Evolutionary conservation across 2,797 vertebrate species (phyloP), one percentile per base, ranked within the genome.

Genomic region (Acipenser oxyrinchus): DNA sequence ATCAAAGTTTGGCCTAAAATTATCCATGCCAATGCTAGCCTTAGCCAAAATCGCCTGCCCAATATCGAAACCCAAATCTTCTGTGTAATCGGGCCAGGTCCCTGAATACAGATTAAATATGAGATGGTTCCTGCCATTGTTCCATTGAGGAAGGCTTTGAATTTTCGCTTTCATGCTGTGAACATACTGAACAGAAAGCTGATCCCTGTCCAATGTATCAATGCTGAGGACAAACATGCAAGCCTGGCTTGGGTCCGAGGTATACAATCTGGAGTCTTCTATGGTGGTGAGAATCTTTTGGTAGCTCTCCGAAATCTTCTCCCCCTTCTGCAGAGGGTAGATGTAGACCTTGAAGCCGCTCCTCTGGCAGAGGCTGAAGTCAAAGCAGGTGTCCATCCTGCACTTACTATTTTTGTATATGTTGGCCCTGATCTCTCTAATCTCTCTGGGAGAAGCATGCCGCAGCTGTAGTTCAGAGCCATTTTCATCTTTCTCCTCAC

Each of bases 71-170:
- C 89, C 89, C 78, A 92, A 73, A 12, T 92, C 90, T 76, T 91
- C 88, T 0, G 86, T 86, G 80, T 92, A 92, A 77, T 91, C 88
- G 1, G 90, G 90, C 90, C 90, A 92, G 5, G 87, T 90, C 12
- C 90, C 90, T 0, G 89, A 91, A 78, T 92, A 92, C 37, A 92
- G 84, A 78, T 92, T 92, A 73, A 92, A 92, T 49, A 92, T 84
- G 63, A 92, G 83, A 79, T 91, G 89, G 76, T 92, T 92, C 76
- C 83, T 83, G 67, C 90, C 90, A 48, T 90, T 87, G 50, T 86
- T 89, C 90, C 90, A 91, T 6, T 81, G 82, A 0, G 89, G 88
- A 63, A 90, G 78, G 76, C 76, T 86, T 73, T 90, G 89, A 73
- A 92, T 87, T 6, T 87, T 84, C 15, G 83, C 64, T 64, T 79